phyloP scores from a whole-genome alignment of 2,888 invertebrate genomes.

The Taenaris catops region DNA sequence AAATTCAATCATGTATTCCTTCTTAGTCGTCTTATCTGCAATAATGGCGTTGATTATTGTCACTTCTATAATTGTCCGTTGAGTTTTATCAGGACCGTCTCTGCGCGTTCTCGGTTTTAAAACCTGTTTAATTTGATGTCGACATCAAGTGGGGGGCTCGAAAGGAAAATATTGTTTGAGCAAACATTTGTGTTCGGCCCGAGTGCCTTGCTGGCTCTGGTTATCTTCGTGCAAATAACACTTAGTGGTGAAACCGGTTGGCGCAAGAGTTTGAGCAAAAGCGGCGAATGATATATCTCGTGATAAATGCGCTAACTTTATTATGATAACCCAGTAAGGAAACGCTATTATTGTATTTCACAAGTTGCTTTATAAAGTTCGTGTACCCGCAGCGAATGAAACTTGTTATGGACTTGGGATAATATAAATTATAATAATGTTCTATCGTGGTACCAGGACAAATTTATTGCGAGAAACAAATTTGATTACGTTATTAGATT shows the following conservation, averaged over 20 bases:
- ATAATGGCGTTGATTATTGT: too few species aligned
- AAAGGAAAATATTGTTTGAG: slow-evolving; percentile 66
- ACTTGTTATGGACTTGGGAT: slow-evolving; percentile 13
- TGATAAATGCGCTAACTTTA: slow-evolving; percentile 28
- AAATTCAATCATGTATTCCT: too few species aligned
- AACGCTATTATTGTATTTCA: slow-evolving; percentile 23
- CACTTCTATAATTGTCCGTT: too few species aligned
- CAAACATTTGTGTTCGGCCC: slow-evolving; percentile 61
- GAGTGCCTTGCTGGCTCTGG: slow-evolving; percentile 47
- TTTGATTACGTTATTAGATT: too few species aligned
- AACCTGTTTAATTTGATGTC: slow-evolving; percentile 72
- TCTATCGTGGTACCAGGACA: slow-evolving; percentile 10
- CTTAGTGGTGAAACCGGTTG: slow-evolving; percentile 34
- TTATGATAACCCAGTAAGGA: slow-evolving; percentile 28
- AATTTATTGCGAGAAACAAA: too few species aligned
- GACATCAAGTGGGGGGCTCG: slow-evolving; percentile 61
- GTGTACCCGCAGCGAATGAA: slow-evolving; percentile 12
- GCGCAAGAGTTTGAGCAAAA: slow-evolving; percentile 23
- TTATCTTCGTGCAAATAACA: slow-evolving; percentile 52
- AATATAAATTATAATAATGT: slow-evolving; percentile 12
- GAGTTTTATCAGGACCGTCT: too few species aligned
- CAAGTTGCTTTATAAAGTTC: slow-evolving; percentile 16
- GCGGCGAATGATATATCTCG: slow-evolving; percentile 23
- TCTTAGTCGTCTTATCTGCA: too few species aligned
- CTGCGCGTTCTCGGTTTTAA: slow-evolving; percentile 44